A percentile compares a stretch with the other conserved stretches of the same genome.
Evolutionary conservation across 2,113 vertebrate species (phyloP).

Genomic region (Potamarius usumacintae): DNA sequence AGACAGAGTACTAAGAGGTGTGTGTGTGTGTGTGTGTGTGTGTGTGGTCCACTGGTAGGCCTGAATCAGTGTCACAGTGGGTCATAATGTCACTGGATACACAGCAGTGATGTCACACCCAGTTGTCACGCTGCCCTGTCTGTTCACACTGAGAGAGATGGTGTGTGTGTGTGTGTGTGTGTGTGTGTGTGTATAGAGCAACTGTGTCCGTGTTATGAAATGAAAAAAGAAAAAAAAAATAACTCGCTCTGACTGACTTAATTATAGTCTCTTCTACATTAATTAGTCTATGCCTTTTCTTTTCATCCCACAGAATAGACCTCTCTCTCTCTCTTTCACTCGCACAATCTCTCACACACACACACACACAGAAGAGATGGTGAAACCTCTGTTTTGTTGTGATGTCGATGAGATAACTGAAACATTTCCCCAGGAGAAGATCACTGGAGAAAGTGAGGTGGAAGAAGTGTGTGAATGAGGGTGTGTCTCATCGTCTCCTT

Average conservation of each 20-base stretch:
- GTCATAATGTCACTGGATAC: background rate
- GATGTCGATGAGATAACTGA: background rate
- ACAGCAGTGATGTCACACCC: background rate
- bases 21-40: slow-evolving; percentile 9
- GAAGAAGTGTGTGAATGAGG: background rate
- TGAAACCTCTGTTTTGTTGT: background rate
- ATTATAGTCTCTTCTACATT: slow-evolving; percentile 42
- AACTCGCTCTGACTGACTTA: slow-evolving; percentile 29
- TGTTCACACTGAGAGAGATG: background rate
- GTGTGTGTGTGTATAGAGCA: slow-evolving; percentile 13
- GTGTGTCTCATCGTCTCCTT: background rate
- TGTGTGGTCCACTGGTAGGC: background rate
- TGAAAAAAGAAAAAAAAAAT: slow-evolving; percentile 30
- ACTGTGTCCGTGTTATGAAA: slow-evolving; percentile 18
- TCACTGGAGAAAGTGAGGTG: background rate
- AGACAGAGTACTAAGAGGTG: background rate
- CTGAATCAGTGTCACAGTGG: background rate
- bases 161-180: background rate
- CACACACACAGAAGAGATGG: background rate
- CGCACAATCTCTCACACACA: slow-evolving; percentile 25
- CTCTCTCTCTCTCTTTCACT: background rate
- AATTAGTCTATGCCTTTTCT: slow-evolving; percentile 38
- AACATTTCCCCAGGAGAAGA: background rate
- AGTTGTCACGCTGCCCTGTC: background rate
- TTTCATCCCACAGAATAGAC: background rate